phyloP scores from a whole-genome alignment of 2,113 vertebrate species.

The Xenotilapia longispinis region DNA sequence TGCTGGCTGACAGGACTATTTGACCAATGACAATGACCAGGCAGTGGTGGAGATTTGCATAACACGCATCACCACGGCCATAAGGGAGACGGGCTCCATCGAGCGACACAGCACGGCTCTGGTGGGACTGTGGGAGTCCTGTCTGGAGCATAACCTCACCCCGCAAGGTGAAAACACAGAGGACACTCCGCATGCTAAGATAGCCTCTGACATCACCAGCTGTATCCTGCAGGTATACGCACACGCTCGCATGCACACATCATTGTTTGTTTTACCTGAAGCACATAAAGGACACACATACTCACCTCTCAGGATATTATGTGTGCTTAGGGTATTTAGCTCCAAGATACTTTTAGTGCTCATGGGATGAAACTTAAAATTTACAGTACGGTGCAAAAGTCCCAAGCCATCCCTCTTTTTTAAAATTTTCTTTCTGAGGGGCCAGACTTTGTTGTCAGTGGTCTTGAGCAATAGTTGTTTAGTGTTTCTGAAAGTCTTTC shows the following conservation, averaged over 20 bases:
- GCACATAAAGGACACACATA: background rate
- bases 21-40: slow-evolving; percentile 93
- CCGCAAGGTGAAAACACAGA: slow-evolving; percentile 77
- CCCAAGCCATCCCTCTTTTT: background rate
- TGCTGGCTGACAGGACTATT: slow-evolving; percentile 80
- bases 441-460: background rate
- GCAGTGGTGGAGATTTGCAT: slow-evolving; percentile 96
- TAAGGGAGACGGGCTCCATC: slow-evolving; percentile 86
- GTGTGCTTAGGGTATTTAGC: background rate
- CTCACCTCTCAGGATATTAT: background rate
- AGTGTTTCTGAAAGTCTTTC: background rate
- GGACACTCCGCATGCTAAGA: slow-evolving; percentile 91
- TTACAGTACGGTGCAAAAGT: background rate
- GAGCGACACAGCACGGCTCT: slow-evolving; percentile 82
- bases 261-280: background rate
- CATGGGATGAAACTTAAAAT: background rate
- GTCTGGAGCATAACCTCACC: slow-evolving; percentile 85
- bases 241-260: background rate
- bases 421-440: background rate
- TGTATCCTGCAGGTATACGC: slow-evolving; percentile 89
- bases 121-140: slow-evolving; percentile 91
- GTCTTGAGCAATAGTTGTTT: background rate
- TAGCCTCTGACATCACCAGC: slow-evolving; percentile 95
- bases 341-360: background rate
- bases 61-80: slow-evolving; percentile 89